Evolutionary conservation across 2,888 invertebrate genomes (phyloP), one percentile per base, ranked within the genome.

Genomic region (Cryptophagus acutangulus): DNA sequence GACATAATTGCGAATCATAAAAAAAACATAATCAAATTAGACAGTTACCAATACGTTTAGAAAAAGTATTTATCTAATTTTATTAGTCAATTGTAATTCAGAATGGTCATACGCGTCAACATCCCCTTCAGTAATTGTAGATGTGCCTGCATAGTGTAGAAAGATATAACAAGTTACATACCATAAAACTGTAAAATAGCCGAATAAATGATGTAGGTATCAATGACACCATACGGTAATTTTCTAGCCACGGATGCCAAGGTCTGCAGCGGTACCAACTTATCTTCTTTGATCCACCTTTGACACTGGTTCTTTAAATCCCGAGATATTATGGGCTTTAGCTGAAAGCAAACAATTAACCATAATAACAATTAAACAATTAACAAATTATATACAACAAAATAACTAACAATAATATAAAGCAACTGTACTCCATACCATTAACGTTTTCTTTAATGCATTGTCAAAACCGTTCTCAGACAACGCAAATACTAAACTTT

Each of bases 391-490:
- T 18, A 8, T 12, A 17, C 13, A 36, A 24, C 14, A 5, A 2
- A n/a, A n/a, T n/a, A n/a, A n/a, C n/a, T n/a, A n/a, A 3, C 30
- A 9, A 14, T 16, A n/a, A 8, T 10, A n/a, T 12, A 10, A 10
- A 24, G 14, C 24, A 17, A 12, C 17, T 36, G n/a, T 15, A 37
- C 8, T 13, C 24, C 49, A 42, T 52, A 61, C 79, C 2, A 72
- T 58, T 39, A 78, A 57, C 24, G 73, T 52, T 45, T 73, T 74
- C 39, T 71, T 70, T 0, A 79, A 61, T 0, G 72, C 70, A 50
- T 73, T 74, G 51, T 67, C 71, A 57, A 71, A 71, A 2, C 75
- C 74, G 1, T 73, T 72, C 41, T 78, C 77, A 1, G 78, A 77
- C 46, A 78, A 52, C 0, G 75, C 76, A 1, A 72, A 64, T 57